phyloP scores from a whole-genome alignment of 2,113 vertebrate genomes.

The Oreochromis aureus region DNA sequence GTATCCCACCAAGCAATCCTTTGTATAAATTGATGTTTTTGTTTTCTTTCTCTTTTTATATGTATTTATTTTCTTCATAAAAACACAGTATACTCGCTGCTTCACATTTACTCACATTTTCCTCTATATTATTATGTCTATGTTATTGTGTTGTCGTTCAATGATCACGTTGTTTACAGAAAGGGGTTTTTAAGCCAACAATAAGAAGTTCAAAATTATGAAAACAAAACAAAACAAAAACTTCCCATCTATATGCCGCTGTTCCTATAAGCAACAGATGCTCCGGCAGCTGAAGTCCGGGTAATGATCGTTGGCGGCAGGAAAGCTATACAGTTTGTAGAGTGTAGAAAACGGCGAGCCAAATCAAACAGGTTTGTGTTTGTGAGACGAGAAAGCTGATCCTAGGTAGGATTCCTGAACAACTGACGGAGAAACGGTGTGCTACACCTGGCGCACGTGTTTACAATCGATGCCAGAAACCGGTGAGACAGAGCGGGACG shows the following conservation, averaged over 20 bases:
- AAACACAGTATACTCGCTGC: background rate
- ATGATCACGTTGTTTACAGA: background rate
- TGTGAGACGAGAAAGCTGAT: background rate
- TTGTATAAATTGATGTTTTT: background rate
- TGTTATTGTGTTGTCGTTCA: background rate
- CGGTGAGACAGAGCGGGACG: background rate
- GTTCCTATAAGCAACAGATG: conserved; percentile 64
- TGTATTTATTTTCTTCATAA: background rate
- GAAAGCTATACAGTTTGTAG: background rate
- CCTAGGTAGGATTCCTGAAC: background rate
- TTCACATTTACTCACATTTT: background rate
- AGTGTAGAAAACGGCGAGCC: background rate
- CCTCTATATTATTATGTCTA: background rate
- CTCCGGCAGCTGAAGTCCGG: background rate
- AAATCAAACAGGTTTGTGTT: background rate
- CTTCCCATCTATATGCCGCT: background rate
- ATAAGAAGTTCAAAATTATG: background rate
- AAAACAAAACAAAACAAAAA: background rate
- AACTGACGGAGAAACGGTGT: background rate
- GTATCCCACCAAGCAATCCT: background rate
- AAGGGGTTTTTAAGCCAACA: background rate
- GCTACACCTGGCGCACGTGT: background rate
- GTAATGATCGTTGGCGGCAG: background rate
- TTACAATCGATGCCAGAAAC: background rate
- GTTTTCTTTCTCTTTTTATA: background rate